Evolutionary conservation across 1,140 invertebrate genomes (phyloP).

Genomic region (Bombus fervidus): DNA sequence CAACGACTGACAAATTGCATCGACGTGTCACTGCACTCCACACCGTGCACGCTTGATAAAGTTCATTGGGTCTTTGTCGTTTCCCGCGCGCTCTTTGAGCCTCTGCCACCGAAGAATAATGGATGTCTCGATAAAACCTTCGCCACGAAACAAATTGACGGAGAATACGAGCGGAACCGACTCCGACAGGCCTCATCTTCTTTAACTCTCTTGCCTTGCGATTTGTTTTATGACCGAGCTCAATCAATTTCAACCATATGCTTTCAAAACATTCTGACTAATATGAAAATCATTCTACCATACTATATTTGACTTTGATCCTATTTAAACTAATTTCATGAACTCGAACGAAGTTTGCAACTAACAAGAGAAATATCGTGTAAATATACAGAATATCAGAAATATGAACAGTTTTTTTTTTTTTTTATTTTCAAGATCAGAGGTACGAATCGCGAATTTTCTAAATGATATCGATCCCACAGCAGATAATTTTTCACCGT

Average conservation of each 20-base stretch:
- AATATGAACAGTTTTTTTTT: no score
- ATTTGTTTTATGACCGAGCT: not conserved
- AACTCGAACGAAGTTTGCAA: not conserved
- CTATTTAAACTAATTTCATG: no score
- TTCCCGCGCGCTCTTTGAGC: constrained; percentile 68
- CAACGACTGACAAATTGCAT: constrained; percentile 70
- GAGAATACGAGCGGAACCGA: constrained; percentile 1
- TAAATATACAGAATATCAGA: no score
- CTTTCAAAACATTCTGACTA: not conserved
- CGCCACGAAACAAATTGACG: constrained; percentile 45
- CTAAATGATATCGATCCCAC: no score
- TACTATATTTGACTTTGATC: no score
- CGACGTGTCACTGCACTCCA: constrained; percentile 64
- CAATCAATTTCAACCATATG: not conserved
- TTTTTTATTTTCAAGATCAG: no score
- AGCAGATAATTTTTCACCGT: no score
- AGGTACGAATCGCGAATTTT: no score
- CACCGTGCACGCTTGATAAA: constrained; percentile 61
- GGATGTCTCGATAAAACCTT: constrained; percentile 48
- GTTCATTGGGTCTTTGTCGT: constrained; percentile 74
- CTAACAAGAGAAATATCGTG: not conserved
- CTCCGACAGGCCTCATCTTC: not conserved
- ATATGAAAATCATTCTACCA: not conserved
- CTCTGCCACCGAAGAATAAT: constrained; percentile 64
- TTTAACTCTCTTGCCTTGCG: not conserved